Percentiles rank a stretch among this genome's conserved stretches.
Evolutionary conservation across 2,888 invertebrate species (phyloP).

Genomic region (Pachydiplax longipennis): DNA sequence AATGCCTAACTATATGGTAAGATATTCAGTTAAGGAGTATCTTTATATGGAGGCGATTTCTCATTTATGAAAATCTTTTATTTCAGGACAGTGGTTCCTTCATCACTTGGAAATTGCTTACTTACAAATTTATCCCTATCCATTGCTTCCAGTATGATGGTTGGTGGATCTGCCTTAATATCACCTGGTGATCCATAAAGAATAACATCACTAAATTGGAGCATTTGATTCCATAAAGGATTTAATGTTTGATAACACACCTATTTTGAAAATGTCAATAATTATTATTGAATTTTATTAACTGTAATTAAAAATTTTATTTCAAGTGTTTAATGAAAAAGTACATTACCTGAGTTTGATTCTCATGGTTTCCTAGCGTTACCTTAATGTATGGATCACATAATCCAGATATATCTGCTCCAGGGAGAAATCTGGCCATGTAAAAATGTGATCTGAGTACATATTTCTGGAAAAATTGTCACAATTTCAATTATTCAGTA

Average conservation of each 20-base stretch:
- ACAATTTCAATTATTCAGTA: not conserved
- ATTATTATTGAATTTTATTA: slow-evolving; percentile 47
- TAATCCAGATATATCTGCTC: slow-evolving; percentile 63
- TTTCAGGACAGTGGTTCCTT: no score
- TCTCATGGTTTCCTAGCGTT: not conserved
- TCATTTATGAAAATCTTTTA: no score
- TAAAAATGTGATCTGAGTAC: slow-evolving; percentile 72
- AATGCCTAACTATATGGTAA: no score
- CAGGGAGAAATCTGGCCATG: slow-evolving; percentile 70
- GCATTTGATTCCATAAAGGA: slow-evolving; percentile 69
- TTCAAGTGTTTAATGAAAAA: not conserved
- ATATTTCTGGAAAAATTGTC: slow-evolving; percentile 62
- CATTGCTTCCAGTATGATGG: slow-evolving; percentile 60
- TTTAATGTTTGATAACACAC: slow-evolving; percentile 61
- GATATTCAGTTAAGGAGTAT: no score
- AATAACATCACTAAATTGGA: slow-evolving; percentile 61
- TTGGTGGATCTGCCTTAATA: slow-evolving; percentile 59
- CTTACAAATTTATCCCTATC: slow-evolving; percentile 59
- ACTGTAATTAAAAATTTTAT: not conserved
- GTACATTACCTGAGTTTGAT: not conserved
- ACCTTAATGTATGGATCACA: slow-evolving; percentile 64
- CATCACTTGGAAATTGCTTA: not conserved
- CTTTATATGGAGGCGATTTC: no score
- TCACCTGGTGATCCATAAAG: slow-evolving; percentile 59
- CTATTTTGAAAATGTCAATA: slow-evolving; percentile 52